A percentile compares a stretch with the other conserved stretches of the same genome.
Evolutionary conservation across 1,140 invertebrate genomes (phyloP).

Genomic region (Drosophila sulfurigaster): DNA sequence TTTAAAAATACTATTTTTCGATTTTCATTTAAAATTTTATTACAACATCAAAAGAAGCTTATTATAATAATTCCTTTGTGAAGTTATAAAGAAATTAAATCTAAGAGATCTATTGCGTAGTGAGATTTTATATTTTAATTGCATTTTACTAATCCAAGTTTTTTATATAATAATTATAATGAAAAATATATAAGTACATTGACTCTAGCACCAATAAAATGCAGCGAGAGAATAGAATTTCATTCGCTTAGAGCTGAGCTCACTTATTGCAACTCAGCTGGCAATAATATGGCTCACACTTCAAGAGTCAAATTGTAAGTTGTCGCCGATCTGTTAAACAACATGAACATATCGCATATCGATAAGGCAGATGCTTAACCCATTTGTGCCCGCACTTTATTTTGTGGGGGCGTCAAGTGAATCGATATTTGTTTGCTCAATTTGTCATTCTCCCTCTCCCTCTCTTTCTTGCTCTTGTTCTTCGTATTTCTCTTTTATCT

Average conservation of each 20-base stretch:
- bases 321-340: slow-evolving; percentile 30
- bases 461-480: neutral
- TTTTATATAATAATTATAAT: no score
- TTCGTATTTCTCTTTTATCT: slow-evolving; percentile 3
- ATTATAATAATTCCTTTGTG: no score
- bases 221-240: neutral
- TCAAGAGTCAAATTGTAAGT: slow-evolving; percentile 18
- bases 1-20: no score
- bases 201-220: neutral
- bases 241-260: neutral
- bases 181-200: no score
- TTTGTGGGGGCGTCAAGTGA: slow-evolving; percentile 52
- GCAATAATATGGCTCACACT: slow-evolving; percentile 16
- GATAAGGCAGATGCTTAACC: slow-evolving; percentile 44
- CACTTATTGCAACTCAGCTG: slow-evolving; percentile 7
- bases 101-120: no score
- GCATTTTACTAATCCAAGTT: no score
- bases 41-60: no score
- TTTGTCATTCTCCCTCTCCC: neutral
- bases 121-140: no score
- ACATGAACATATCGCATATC: slow-evolving; percentile 23
- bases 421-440: slow-evolving; percentile 18
- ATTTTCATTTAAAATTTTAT: no score
- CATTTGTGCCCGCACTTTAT: slow-evolving; percentile 19
- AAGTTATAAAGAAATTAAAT: no score